Evolutionary conservation across 2,113 vertebrate genomes (phyloP).

Genomic region (Tauraco erythrolophus): DNA sequence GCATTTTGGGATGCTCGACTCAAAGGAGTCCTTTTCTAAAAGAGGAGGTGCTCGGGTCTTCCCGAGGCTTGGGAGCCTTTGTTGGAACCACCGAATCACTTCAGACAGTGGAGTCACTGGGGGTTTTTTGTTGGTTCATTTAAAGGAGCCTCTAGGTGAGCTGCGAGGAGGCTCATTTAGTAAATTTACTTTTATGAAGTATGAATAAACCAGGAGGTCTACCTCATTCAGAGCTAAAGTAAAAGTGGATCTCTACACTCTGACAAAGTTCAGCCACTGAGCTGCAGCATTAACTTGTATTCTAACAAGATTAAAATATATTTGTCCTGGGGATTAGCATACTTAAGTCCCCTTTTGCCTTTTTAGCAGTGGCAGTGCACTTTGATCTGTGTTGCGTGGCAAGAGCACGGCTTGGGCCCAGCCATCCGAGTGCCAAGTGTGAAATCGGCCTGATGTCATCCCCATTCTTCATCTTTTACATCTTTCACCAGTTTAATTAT

Average conservation of each 20-base stretch:
- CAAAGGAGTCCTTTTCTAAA: background rate
- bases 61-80: background rate
- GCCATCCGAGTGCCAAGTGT: conserved; percentile 97
- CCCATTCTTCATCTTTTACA: conserved; percentile 95
- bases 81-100: accelerated
- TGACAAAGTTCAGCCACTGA: conserved; percentile 94
- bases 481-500: conserved; percentile 98
- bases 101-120: background rate
- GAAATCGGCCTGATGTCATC: conserved; percentile 99
- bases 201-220: conserved; percentile 79
- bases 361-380: conserved; percentile 89
- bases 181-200: conserved; percentile 75
- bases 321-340: conserved; percentile 99
- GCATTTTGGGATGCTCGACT: background rate
- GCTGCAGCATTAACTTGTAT: conserved; percentile 99
- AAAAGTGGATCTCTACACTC: conserved; percentile 90
- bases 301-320: conserved; percentile 99
- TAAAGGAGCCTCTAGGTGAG: conserved; percentile 46
- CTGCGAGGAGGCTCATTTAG: conserved; percentile 56
- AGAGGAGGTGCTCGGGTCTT: background rate
- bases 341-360: conserved; percentile 93
- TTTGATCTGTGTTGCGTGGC: conserved; percentile 99
- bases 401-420: conserved; percentile 91
- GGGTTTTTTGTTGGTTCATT: background rate
- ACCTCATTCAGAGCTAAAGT: conserved; percentile 86